Evolutionary conservation across 2,797 vertebrate genomes (phyloP).

Genomic region (Astyanax mexicanus): DNA sequence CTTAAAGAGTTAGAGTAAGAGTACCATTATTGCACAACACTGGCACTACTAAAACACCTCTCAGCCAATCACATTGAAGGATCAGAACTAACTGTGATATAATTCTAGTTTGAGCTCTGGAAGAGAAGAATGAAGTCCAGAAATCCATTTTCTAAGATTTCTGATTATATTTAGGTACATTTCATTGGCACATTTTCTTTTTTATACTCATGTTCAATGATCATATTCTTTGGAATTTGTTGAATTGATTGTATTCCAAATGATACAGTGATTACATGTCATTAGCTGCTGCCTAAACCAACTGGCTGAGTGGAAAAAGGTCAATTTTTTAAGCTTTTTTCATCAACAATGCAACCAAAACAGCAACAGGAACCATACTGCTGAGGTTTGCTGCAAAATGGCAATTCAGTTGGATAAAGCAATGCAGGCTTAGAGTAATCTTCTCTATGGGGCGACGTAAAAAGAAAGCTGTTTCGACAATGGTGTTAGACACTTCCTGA

Average conservation of each 20-base stretch:
- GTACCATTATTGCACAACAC: too few relatives aligned
- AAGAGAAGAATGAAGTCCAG: too few relatives aligned
- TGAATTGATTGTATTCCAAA: not conserved
- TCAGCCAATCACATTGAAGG: too few relatives aligned
- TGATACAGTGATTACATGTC: not conserved
- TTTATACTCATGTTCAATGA: too few relatives aligned
- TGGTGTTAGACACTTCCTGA: slow-evolving; percentile 53
- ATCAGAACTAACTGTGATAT: too few relatives aligned
- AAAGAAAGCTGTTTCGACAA: slow-evolving; percentile 64
- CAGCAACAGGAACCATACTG: not conserved
- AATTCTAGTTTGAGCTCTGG: too few relatives aligned
- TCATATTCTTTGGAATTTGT: slow-evolving; percentile 3
- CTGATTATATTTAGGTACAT: too few relatives aligned
- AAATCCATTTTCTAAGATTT: too few relatives aligned
- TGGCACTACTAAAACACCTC: too few relatives aligned
- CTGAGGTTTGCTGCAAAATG: not conserved
- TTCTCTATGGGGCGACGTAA: slow-evolving; percentile 70
- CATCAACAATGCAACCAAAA: slow-evolving; percentile 4
- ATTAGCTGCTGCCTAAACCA: not conserved
- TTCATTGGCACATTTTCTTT: too few relatives aligned
- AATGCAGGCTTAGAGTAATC: slow-evolving; percentile 67
- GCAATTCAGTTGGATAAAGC: not conserved
- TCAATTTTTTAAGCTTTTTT: not conserved
- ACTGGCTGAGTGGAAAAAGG: not conserved
- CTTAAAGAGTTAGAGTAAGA: too few relatives aligned